Percentiles rank a stretch among this genome's conserved stretches.
phyloP scores from a whole-genome alignment of 1,140 invertebrate genomes.

The Drosophila nasuta region DNA sequence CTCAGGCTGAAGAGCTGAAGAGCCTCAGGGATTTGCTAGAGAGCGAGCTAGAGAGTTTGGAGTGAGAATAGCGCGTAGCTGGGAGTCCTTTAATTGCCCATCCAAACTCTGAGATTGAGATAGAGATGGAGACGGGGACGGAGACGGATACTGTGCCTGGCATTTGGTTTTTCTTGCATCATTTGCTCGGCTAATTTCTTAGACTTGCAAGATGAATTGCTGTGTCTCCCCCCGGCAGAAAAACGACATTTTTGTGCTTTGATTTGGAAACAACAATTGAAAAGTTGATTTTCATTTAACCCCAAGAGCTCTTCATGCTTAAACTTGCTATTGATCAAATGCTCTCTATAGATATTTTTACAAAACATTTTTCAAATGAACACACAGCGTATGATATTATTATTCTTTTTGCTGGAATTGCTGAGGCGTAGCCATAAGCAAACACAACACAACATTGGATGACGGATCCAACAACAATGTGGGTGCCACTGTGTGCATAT shows the following conservation, averaged over 20 bases:
- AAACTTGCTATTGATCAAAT: not conserved
- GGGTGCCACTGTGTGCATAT: constrained; percentile 22
- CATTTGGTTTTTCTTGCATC: constrained; percentile 72
- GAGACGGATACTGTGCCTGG: constrained; percentile 57
- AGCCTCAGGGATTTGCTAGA: constrained; percentile 17
- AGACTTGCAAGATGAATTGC: constrained; percentile 46
- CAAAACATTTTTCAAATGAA: not conserved
- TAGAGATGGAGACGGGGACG: not conserved
- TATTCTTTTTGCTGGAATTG: constrained; percentile 15
- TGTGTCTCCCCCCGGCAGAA: not conserved
- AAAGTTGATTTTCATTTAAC: constrained; percentile 32
- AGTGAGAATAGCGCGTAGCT: constrained; percentile 7
- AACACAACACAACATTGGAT: constrained; percentile 15
- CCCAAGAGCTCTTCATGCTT: not conserved
- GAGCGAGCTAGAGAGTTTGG: not conserved
- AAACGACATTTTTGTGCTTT: constrained; percentile 57
- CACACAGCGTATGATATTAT: not conserved
- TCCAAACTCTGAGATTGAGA: not conserved
- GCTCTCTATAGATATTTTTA: not conserved
- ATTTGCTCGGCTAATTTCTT: constrained; percentile 76
- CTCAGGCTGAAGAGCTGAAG: not conserved
- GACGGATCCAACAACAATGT: constrained; percentile 22
- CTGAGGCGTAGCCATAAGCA: constrained; percentile 19
- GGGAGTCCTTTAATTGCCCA: constrained; percentile 64
- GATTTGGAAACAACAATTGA: constrained; percentile 59